Evolutionary conservation across 2,888 invertebrate species (phyloP), one percentile per base, ranked within the genome.

Genomic region (Hirudinaria manillensis): DNA sequence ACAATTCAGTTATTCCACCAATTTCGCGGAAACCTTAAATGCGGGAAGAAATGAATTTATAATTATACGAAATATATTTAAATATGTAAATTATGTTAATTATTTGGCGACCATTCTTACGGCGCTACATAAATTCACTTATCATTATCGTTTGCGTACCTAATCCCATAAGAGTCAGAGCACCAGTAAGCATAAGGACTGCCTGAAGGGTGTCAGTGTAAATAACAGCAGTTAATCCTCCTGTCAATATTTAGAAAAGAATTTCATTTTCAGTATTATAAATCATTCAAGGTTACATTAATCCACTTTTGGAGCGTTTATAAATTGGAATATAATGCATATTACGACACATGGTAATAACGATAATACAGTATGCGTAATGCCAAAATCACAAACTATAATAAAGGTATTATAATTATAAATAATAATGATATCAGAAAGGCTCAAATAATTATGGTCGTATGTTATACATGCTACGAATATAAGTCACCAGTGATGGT

Each of bases 151-250:
- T 32, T 29, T 32, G 21, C 34, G 32, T 34, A 76, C 77, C 72
- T 34, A 61, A 55, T 16, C 80, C 80, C 80, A 83, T 83, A 3
- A 87, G 81, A 34, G 82, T 80, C 3, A 82, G 74, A 6, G 86
- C 85, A 21, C 87, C 87, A 27, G 80, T 80, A n/a, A 87, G 82
- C 86, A 87, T 87, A 51, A 87, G 81, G 51, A 84, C 77, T 56
- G 84, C 84, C 80, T 87, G 87, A 34, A 87, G 80, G 0, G 86
- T 86, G 77, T 87, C 87, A 6, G 86, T 83, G 77, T 82, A 83
- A 27, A 83, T 83, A 4, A 83, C 82, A 34, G 83, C 83, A 0
- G 83, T 82, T 65, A 83, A 79, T 10, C 83, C 83, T 66, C 83
- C 83, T 83, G 77, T 0, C 32, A 71, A 61, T 19, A 27, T 21